Base-by-base conservation (phyloP, 2,888 invertebrate species). In the Amiota mariae region DNA sequence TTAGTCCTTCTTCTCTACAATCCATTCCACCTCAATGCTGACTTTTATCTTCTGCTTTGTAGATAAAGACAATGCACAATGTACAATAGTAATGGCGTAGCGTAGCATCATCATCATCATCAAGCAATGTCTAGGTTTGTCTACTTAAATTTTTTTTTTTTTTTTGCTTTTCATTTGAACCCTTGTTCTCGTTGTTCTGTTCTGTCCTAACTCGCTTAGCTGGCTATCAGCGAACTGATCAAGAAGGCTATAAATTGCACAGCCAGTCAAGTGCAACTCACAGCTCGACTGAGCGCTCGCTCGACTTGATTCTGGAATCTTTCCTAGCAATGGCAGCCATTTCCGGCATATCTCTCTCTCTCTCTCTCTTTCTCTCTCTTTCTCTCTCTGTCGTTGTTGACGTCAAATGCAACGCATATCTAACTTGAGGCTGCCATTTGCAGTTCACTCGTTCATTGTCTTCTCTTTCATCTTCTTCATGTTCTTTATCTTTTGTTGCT, bases 171-270 rank as follows among this genome's bases (percentile, higher is more conserved):
- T 46, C 36, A 9, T 18, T 36, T 36, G 10, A 18, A 11, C 18
- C 15, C n/a, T 70, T 72, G 36, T 47, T 54, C 20, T 64, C 20
- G 10, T 57, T 72, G 57, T 59, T 49, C 54, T 71, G 64, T n/a
- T n/a, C 49, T 59, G 70, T 64, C 70, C 63, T 78, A 75, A n/a
- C 54, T 54, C 13, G 13, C n/a, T 12, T 54, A n/a, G 54, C 12
- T 68, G 24, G n/a, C 78, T 79, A 82, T 81, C 82, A 80, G 79
- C 81, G 82, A 79, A 84, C 80, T 36, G 83, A 85, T 85, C 84
- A 84, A 81, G 81, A 81, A 84, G 81, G 85, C 81, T 83, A 84
- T 85, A 83, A 80, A 83, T 85, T 83, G 79, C 80, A 78, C 79
- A 79, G 78, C 77, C 79, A 79, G 79, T 79, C 78, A 79, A 81